Percentiles rank a stretch among this genome's conserved stretches.
These are phyloP conservation scores for Drosophila pruinosa DNA, from an alignment of 1,140 invertebrate species.

Conservation along the genomic window DNA sequence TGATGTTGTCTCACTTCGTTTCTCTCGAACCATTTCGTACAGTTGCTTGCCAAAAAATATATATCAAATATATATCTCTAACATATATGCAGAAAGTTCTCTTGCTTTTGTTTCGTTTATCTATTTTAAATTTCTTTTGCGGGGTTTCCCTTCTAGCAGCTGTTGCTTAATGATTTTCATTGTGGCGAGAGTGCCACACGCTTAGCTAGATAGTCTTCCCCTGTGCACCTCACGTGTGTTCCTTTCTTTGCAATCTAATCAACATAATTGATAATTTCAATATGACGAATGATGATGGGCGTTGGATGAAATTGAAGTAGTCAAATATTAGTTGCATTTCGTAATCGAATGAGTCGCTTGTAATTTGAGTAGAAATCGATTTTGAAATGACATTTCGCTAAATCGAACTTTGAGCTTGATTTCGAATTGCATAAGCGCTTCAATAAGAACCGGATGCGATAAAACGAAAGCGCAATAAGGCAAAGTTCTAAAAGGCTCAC, in stretches of 20 bases:
- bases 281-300: background rate
- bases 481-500: slow-evolving; percentile 55
- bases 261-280: slow-evolving; percentile 34
- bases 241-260: slow-evolving; percentile 38
- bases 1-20: slow-evolving; percentile 4
- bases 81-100: background rate
- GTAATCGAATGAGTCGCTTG: slow-evolving; percentile 40
- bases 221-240: background rate
- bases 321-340: background rate
- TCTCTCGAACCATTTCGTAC: slow-evolving; percentile 22
- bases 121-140: background rate
- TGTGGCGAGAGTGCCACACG: background rate
- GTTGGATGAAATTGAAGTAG: background rate
- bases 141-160: slow-evolving; percentile 3
- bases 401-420: slow-evolving; percentile 27
- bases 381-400: slow-evolving; percentile 7
- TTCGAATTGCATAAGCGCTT: slow-evolving; percentile 21
- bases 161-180: background rate
- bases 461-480: slow-evolving; percentile 4
- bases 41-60: slow-evolving; percentile 52
- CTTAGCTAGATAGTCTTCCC: background rate
- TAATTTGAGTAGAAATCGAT: slow-evolving; percentile 38
- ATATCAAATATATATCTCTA: slow-evolving; percentile 9
- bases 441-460: slow-evolving; percentile 6
- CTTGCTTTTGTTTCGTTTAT: background rate